Base-by-base conservation (phyloP, 2,888 invertebrate species). In the Apotomis turbidana region DNA sequence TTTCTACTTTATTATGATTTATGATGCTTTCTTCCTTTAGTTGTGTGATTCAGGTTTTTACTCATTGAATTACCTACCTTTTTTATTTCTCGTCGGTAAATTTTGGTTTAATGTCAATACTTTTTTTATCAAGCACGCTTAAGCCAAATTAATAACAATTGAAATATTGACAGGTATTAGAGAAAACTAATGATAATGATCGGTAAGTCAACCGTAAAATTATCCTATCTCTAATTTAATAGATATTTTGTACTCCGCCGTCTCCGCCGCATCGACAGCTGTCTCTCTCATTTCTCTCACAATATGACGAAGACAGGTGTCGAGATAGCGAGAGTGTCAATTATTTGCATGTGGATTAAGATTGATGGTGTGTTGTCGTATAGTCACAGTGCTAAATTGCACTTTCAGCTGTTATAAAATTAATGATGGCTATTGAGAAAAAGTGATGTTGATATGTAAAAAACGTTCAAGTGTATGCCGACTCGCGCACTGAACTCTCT, bases 311-410 rank as follows among this genome's bases (percentile, higher is more conserved):
- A 61, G 64, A 44, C 44, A 55, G 64, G 27, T 55, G 41, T 44
- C 64, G 12, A 38, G 61, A 69, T 54, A 68, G 60, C 54, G 54
- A 61, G 51, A 57, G 44, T 58, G 13, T 62, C 55, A 36, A 69
- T 51, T 3, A 71, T 71, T 62, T 57, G 57, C 62, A 63, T 52
- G 44, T 61, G 67, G 4, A 68, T 52, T 54, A 68, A 61, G 61
- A 68, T 62, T 68, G 62, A 71, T 67, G 61, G n/a, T 44, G n/a
- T 60, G 66, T 38, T 49, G 68, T 60, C 49, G 38, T 27, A 13
- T 36, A 51, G 51, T 57, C 44, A 12, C 46, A 60, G 55, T 38
- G 55, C 41, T 44, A 57, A 67, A 62, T 70, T 55, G 49, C 44
- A 58, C 44, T 54, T 64, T 68, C 51, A 62, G 59, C 52, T 46